phyloP scores from a whole-genome alignment of 2,113 vertebrate genomes.

The Zootoca vivipara region DNA sequence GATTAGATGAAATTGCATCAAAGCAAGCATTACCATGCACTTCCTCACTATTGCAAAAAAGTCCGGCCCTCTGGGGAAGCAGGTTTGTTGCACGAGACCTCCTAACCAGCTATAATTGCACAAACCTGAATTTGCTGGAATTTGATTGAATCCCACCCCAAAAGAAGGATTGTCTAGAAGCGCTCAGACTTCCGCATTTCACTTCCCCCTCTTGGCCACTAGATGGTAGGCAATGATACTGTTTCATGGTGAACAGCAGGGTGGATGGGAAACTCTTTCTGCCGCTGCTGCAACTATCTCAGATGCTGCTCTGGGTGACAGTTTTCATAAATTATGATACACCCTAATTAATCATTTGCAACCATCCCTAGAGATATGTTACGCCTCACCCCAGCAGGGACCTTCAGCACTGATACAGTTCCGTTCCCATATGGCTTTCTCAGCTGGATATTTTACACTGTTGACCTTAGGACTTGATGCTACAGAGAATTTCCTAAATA shows the following conservation, averaged over 20 bases:
- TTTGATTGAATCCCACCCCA: no score
- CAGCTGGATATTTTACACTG: conserved; percentile 75
- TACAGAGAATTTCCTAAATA: conserved; percentile 40
- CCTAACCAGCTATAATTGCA: no score
- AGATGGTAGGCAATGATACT: conserved; percentile 89
- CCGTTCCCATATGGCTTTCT: conserved; percentile 83
- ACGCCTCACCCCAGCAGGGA: conserved; percentile 87
- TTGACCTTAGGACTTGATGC: conserved; percentile 67
- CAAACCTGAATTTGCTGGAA: no score
- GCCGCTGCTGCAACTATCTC: conserved; percentile 83
- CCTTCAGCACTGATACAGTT: conserved; percentile 86
- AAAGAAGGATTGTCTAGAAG: no score
- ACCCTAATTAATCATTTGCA: conserved; percentile 99
- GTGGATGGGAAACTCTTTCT: conserved; percentile 72
- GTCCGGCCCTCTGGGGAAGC: no score
- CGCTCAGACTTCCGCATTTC: neutral
- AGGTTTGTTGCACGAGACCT: no score
- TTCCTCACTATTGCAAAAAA: no score
- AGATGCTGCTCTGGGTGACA: conserved; percentile 90
- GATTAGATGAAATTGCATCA: no score
- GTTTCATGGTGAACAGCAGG: conserved; percentile 55
- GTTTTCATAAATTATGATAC: conserved; percentile 98
- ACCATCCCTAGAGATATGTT: conserved; percentile 91
- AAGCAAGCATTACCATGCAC: no score
- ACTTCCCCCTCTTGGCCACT: conserved; percentile 67